Evolutionary conservation across 2,113 vertebrate genomes (phyloP).

Genomic region (Micronisus gabar): DNA sequence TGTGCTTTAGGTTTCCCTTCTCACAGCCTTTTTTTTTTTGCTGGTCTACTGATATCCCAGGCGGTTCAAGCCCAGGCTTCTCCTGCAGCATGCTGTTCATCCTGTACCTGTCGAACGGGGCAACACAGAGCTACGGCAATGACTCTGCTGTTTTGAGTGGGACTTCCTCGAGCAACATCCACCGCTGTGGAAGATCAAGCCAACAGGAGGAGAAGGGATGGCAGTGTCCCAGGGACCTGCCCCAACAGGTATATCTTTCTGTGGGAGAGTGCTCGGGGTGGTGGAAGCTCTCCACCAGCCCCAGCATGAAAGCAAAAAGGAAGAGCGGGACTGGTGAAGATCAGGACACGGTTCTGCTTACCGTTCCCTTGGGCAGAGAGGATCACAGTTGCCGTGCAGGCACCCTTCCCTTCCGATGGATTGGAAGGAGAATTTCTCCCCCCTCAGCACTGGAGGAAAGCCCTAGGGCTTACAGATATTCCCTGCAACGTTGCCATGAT

Average conservation of each 20-base stretch:
- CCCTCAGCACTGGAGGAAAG: neutral
- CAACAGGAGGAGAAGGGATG: neutral
- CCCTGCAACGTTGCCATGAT: accelerated
- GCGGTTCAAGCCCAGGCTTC: neutral
- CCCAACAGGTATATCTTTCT: neutral
- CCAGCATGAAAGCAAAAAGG: neutral
- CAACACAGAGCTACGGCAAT: neutral
- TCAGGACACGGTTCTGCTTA: neutral
- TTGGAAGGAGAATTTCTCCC: neutral
- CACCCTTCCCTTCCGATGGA: neutral
- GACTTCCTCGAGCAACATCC: neutral
- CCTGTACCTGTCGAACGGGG: neutral
- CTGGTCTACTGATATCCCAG: neutral
- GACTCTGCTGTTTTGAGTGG: neutral
- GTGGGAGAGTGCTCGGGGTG: accelerated
- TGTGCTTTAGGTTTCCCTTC: neutral
- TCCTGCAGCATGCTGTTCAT: neutral
- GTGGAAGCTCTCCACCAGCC: neutral
- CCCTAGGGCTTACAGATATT: neutral
- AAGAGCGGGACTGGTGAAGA: neutral
- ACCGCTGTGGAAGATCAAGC: neutral
- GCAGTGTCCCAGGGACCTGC: neutral
- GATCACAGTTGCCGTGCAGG: neutral
- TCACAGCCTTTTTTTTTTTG: neutral
- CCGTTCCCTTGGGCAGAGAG: neutral